These are phyloP conservation scores for Leptopterna dolabrata DNA, from an alignment of 2,888 invertebrate genomes.

Conservation along the genomic window DNA sequence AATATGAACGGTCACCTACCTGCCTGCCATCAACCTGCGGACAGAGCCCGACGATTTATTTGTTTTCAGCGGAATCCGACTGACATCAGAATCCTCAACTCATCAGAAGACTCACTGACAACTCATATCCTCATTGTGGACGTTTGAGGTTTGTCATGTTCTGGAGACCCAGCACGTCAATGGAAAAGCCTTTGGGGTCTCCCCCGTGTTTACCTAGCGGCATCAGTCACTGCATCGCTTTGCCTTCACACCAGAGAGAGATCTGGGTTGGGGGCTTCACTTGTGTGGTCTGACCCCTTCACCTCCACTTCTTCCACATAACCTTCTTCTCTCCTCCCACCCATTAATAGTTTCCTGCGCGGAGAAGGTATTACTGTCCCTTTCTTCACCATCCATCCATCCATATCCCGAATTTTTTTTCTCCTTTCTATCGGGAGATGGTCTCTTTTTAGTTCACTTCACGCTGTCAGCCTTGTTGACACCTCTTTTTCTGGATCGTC, in stretches of 20 bases:
- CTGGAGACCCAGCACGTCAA: background rate
- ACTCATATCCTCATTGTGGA: slow-evolving; percentile 23
- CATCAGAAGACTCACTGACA: background rate
- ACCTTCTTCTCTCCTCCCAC: background rate
- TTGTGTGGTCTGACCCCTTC: slow-evolving; percentile 21
- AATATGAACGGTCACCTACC: background rate
- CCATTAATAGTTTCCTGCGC: background rate
- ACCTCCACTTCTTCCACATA: background rate
- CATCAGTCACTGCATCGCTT: slow-evolving; percentile 38
- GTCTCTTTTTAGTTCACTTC: slow-evolving; percentile 24
- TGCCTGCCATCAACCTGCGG: background rate
- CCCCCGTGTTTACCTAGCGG: slow-evolving; percentile 27
- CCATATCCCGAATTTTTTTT: background rate
- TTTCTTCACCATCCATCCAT: slow-evolving; percentile 15
- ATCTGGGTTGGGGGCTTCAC: slow-evolving; percentile 2
- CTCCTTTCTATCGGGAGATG: background rate
- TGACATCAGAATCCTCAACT: background rate
- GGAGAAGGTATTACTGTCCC: background rate
- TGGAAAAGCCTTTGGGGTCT: background rate
- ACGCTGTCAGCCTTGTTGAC: slow-evolving; percentile 33
- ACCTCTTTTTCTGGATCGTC: slow-evolving; percentile 38
- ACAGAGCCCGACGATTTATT: background rate
- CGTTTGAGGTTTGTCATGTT: slow-evolving; percentile 14
- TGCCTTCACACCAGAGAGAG: background rate
- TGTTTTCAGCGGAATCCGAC: background rate